Percentiles rank a stretch among this genome's conserved stretches.
phyloP scores from a whole-genome alignment of 2,113 vertebrate species.

The Aythya baeri region DNA sequence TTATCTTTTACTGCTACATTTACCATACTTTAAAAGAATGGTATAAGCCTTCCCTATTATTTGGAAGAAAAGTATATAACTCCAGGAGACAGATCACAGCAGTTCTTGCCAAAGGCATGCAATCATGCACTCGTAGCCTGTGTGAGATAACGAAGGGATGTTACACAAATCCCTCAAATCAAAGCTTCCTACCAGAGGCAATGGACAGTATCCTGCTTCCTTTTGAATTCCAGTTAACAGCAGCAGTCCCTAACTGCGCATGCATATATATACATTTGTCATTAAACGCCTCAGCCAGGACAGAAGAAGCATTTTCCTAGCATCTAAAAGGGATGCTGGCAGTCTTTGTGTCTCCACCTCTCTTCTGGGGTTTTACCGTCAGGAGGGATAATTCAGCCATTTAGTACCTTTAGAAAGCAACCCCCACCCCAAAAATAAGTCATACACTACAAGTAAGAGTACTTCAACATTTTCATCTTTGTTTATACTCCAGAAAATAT shows the following conservation, averaged over 20 bases:
- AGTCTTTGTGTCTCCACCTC: background rate
- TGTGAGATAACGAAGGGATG: background rate
- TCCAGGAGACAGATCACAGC: background rate
- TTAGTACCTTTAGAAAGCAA: background rate
- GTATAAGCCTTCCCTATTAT: background rate
- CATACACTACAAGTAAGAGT: background rate
- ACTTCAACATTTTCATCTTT: background rate
- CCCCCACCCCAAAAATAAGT: accelerated
- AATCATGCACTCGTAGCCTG: background rate
- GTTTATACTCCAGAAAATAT: background rate
- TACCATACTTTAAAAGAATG: background rate
- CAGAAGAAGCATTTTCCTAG: background rate
- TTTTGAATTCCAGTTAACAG: background rate
- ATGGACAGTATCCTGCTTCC: background rate
- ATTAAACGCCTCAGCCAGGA: background rate
- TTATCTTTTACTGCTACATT: background rate
- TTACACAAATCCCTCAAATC: background rate
- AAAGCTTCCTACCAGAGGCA: background rate
- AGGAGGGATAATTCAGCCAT: background rate
- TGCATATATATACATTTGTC: background rate
- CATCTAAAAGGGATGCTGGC: background rate
- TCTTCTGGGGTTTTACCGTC: background rate
- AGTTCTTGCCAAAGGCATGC: background rate
- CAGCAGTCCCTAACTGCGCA: background rate
- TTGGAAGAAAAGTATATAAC: background rate